Conservation (phyloP, 2,113 vertebrate species). For the Rhipidura dahli region DNA sequence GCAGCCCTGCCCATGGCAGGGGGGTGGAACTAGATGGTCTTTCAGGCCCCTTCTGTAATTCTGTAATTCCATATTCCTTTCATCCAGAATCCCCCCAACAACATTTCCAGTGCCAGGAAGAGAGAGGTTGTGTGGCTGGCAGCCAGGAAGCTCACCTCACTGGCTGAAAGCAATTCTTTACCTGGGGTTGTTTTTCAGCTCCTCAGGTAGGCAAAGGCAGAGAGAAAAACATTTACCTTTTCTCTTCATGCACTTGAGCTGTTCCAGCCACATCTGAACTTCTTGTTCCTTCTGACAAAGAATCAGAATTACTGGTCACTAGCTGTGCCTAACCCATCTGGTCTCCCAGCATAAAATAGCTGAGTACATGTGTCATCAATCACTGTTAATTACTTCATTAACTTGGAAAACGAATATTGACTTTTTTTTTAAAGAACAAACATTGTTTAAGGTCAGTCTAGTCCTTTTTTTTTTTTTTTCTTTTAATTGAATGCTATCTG, state of each 20-base stretch:
- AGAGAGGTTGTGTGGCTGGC: not conserved
- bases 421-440: constrained; percentile 39
- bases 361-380: constrained; percentile 54
- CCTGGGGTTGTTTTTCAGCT: not conserved
- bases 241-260: not conserved
- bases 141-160: not conserved
- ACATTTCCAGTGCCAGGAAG: not conserved
- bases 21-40: not conserved
- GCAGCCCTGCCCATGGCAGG: not conserved
- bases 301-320: constrained; percentile 40
- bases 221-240: not conserved
- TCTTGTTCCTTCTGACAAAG: constrained; percentile 39
- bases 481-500: constrained; percentile 19
- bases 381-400: constrained; percentile 59
- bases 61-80: not conserved
- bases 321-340: constrained; percentile 53
- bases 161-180: not conserved
- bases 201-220: not conserved
- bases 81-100: not conserved
- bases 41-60: not conserved
- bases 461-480: not conserved
- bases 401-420: constrained; percentile 42
- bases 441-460: constrained; percentile 39
- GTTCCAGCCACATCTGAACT: constrained; percentile 32
- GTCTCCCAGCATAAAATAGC: constrained; percentile 21